A percentile compares a stretch with the other conserved stretches of the same genome.
Evolutionary conservation across 2,113 vertebrate genomes (phyloP).

Genomic region (Micromys minutus): DNA sequence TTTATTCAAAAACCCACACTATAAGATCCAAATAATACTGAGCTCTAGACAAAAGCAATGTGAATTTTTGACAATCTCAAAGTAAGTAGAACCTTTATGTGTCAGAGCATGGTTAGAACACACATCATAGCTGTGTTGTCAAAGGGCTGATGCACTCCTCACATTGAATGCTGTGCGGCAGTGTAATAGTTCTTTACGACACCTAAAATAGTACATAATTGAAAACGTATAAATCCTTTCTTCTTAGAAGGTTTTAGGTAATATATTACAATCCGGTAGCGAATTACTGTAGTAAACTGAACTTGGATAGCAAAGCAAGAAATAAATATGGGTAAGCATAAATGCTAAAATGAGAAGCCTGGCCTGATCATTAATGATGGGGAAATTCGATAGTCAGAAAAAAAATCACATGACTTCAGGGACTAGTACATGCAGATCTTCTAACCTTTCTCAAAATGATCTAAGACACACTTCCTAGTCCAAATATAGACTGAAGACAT

Average conservation of each 20-base stretch:
- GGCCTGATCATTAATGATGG: not conserved
- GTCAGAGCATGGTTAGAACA: not conserved
- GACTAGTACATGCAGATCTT: too few species aligned
- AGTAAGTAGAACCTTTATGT: not conserved
- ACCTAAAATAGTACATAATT: not conserved
- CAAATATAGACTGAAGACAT: not conserved
- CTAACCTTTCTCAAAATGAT: not conserved
- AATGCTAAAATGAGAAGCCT: not conserved
- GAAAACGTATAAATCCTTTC: not conserved
- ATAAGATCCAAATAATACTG: not conserved
- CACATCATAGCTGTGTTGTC: not conserved
- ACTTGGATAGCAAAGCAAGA: not conserved
- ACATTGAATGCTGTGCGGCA: accelerated
- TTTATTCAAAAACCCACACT: not conserved
- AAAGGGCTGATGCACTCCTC: not conserved
- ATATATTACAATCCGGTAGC: not conserved
- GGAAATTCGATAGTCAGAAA: not conserved
- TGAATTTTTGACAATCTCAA: not conserved
- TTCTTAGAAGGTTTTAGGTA: not conserved
- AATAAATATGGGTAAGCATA: not conserved
- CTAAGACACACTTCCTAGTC: not conserved
- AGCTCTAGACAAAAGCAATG: too few species aligned
- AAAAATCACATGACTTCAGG: not conserved
- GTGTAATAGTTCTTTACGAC: not conserved
- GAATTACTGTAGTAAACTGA: not conserved